Percentiles rank a stretch among this genome's conserved stretches.
These are phyloP conservation scores for Harlomillsia oculata DNA, from an alignment of 1,140 invertebrate genomes.

Conservation along the genomic window DNA sequence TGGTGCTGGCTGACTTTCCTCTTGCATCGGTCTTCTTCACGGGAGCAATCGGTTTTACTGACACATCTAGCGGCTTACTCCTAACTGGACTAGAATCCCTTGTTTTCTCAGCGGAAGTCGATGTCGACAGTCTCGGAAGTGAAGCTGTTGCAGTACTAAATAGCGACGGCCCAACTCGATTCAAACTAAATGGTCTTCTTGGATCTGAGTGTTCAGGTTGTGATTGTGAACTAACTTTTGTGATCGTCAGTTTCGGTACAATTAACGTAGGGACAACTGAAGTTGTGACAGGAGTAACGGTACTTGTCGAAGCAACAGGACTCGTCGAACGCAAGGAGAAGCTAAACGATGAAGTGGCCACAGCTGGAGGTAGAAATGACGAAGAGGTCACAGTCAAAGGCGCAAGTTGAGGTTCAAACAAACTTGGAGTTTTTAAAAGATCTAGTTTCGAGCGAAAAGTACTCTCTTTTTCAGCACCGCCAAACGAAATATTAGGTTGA, in stretches of 20 bases:
- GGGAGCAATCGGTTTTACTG: background rate
- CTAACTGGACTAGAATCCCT: background rate
- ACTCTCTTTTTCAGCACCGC: too few relatives aligned
- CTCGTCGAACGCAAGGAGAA: too few relatives aligned
- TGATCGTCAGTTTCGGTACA: background rate
- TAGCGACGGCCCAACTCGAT: background rate
- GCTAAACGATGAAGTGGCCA: too few relatives aligned
- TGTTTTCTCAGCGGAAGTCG: too few relatives aligned
- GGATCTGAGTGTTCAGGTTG: background rate
- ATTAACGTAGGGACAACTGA: background rate
- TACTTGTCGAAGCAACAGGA: background rate
- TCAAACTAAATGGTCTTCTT: background rate
- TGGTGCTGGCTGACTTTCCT: background rate
- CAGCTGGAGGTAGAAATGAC: too few relatives aligned
- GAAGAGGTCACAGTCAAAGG: too few relatives aligned
- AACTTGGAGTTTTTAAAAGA: too few relatives aligned
- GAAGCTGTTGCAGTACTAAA: background rate
- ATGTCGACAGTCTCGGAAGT: background rate
- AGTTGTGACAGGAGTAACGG: background rate
- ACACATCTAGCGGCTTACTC: background rate
- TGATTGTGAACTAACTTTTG: background rate
- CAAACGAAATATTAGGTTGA: too few relatives aligned
- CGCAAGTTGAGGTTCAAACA: too few relatives aligned
- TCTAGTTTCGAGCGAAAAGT: too few relatives aligned
- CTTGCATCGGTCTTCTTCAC: background rate